Base-by-base conservation (phyloP, 2,797 vertebrate species). In the Alca torda region DNA sequence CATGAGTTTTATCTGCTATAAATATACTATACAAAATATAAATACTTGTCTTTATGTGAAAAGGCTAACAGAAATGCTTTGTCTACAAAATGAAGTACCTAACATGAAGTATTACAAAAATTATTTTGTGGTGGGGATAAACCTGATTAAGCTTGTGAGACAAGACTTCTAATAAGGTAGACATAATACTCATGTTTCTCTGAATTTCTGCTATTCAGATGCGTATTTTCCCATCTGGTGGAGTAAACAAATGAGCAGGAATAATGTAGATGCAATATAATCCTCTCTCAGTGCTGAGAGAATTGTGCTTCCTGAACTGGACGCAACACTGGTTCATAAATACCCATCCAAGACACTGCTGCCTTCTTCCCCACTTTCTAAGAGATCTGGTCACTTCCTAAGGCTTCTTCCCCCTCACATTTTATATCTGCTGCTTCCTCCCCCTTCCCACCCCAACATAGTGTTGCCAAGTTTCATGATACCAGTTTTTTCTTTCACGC, bases 161-260 rank as follows among this genome's bases (percentile, higher is more conserved):
- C 0, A 2, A 53, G 48, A 46, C 11, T 61, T 87, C 19, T 81
- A 61, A 20, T 43, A 68, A 85, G 16, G 23, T 16, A 69, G n/a
- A 77, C 63, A 9, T 68, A 45, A 50, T 45, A 60, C 31, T 74
- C 15, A 6, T 10, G 10, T 89, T 81, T 82, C 46, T 87, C 12
- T 77, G 65, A 16, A 9, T 48, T 80, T 35, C 35, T 92, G 56
- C 75, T 87, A 13, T 70, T 79, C 53, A 37, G 30, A 68, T 91
- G 45, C 48, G 54, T 31, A 31, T 35, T 74, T 80, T 78, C 37
- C 26, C 18, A n/a, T 77, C 56, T 77, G 43, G 9, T 79, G 51
- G 81, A 69, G 16, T 87, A 83, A 96, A 77, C 9, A 89, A 37
- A 53, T 69, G 67, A 84, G 51, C 26, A 84, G 61, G 13, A 78